A percentile compares a stretch with the other conserved stretches of the same genome.
phyloP scores from a whole-genome alignment of 1,140 invertebrate genomes.

The Bombus fervidus region DNA sequence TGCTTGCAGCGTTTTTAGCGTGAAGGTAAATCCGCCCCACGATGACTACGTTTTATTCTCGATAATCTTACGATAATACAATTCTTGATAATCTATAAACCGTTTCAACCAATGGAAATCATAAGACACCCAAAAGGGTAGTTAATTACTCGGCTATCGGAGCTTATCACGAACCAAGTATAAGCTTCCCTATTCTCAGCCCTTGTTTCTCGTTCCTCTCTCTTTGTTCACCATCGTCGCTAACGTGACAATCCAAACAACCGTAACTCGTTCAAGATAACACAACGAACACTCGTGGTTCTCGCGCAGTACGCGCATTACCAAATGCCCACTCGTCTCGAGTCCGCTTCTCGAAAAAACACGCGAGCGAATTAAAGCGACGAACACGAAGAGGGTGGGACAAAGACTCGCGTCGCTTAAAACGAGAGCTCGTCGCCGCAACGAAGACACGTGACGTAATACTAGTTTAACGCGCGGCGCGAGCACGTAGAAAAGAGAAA shows the following conservation, averaged over 20 bases:
- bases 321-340: not conserved
- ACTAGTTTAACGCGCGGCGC: slow-evolving; percentile 5
- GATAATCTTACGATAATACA: no score
- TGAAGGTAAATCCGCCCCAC: no score
- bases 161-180: no score
- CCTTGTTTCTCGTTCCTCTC: not conserved
- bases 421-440: not conserved
- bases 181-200: no score
- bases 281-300: not conserved
- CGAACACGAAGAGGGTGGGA: not conserved
- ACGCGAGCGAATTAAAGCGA: slow-evolving; percentile 5
- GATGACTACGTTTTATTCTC: no score
- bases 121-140: no score
- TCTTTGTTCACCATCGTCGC: not conserved
- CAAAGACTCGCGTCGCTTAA: not conserved
- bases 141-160: no score
- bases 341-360: not conserved
- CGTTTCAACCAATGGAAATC: no score
- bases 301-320: not conserved
- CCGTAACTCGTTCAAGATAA: not conserved
- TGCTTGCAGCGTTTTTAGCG: no score
- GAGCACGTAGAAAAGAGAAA: slow-evolving; percentile 1
- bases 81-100: no score
- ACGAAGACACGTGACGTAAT: slow-evolving; percentile 8
- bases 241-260: not conserved